Conservation (phyloP, 2,797 vertebrate genomes). For the Acipenser ruthenus region DNA sequence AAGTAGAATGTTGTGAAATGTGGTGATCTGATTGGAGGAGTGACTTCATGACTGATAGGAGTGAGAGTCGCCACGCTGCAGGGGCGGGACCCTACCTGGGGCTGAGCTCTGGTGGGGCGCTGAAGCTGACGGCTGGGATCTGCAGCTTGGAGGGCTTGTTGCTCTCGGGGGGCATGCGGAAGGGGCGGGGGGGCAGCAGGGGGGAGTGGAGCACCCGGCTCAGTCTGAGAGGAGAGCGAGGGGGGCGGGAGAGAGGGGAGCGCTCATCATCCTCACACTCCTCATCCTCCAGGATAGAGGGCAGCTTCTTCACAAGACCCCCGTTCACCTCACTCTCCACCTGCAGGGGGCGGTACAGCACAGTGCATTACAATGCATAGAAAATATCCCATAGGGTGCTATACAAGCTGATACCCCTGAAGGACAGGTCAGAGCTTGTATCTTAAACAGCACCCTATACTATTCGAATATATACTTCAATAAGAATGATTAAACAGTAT, state of each 20-base stretch:
- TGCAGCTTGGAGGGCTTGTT: constrained; percentile 57
- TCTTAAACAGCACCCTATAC: too few relatives aligned
- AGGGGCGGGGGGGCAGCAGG: constrained; percentile 55
- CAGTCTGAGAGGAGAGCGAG: constrained; percentile 58
- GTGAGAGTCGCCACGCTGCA: too few relatives aligned
- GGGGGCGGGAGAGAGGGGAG: constrained; percentile 37
- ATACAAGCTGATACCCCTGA: too few relatives aligned
- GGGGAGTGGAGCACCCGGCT: constrained; percentile 57
- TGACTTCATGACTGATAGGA: too few relatives aligned
- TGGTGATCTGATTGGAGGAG: too few relatives aligned
- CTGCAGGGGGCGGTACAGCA: constrained; percentile 30
- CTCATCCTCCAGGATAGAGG: constrained; percentile 69
- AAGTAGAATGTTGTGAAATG: too few relatives aligned
- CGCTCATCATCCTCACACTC: constrained; percentile 61
- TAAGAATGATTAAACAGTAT: too few relatives aligned
- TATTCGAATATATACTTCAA: too few relatives aligned
- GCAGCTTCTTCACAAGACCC: constrained; percentile 66
- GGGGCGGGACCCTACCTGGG: constrained; percentile 50
- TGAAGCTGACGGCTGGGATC: constrained; percentile 66
- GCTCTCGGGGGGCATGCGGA: constrained; percentile 51
- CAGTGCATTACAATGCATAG: neutral
- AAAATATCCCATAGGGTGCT: neutral
- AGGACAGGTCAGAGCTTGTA: too few relatives aligned
- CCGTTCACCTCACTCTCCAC: constrained; percentile 70
- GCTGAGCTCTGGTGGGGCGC: constrained; percentile 58